Base-by-base conservation (phyloP, 2,888 invertebrate species). In the Ellobium chinense region DNA sequence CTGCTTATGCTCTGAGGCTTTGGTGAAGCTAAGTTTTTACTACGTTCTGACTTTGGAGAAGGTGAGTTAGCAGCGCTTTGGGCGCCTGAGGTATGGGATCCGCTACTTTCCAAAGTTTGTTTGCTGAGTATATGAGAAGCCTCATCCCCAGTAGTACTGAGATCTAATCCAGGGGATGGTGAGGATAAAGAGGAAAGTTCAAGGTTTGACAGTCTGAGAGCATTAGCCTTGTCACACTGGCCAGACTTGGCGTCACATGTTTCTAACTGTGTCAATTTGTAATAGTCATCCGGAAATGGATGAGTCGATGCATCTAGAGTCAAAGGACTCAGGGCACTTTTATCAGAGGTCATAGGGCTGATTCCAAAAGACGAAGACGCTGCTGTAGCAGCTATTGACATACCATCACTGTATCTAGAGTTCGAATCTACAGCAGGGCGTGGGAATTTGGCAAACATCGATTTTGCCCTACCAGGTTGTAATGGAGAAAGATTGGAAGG, bases 401-500 rank as follows among this genome's bases (percentile, higher is more conserved):
- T 46, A 4, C 31, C 36, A 29, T 2, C 24, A 24, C 7, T 3
- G 7, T 60, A 58, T 27, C 7, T 27, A 0, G 24, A 21, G 21
- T 3, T 3, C 9, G 27, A n/a, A 0, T 77, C 69, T 7, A 1
- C 34, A 12, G 60, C 12, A 1, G 69, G 60, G 9, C 39, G 31
- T 4, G 69, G 27, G 9, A 58, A 60, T 58, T 69, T 77, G 2
- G 46, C 14, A 27, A 77, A 77, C 1, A 77, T 29, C 21, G 77
- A 68, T 34, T 72, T 78, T 0, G 34, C 56, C 3, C 62, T 24
- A 9, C 72, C 27, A 14, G 66, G 56, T 2, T 56, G 66, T 31
- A 73, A 56, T 39, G 80, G 80, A 9, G 73, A 74, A 12, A 80
- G 39, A 31, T 68, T 68, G 24, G 74, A 74, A 14, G 80, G 80